Base-by-base conservation (phyloP, 2,113 vertebrate species). In the Syngnathus scovelli region DNA sequence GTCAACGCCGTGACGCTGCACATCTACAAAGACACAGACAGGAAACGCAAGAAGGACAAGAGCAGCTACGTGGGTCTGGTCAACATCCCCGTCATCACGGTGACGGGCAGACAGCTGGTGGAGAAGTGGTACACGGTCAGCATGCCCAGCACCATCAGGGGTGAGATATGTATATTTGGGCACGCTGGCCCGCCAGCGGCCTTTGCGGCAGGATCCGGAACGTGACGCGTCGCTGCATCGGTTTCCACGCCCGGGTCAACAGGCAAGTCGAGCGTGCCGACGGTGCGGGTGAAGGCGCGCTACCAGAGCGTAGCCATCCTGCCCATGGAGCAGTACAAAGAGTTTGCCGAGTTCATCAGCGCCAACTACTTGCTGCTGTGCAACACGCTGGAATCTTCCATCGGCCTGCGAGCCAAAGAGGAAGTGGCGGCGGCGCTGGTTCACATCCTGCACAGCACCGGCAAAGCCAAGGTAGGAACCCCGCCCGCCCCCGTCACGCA, bases 281-380 rank as follows among this genome's bases (percentile, higher is more conserved):
- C 94, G 78, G 94, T 99, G 71, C 93, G 96, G 39, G 94, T 99
- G 86, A 98, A 98, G 67, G 92, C 94, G 0, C 94, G 96, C 9
- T 98, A 98, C 86, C 96, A 98, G 91, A 98, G 94, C 16, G 92
- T 99, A 76, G 90, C 91, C 85, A 96, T 99, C 72, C 91, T 99
- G 8, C 97, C 97, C 55, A 99, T 98, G 96, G 97, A 99, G 88
- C 94, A 94, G 90, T 99, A 99, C 88, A 99, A 99, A 64, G 97
- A 99, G 87, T 98, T 99, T 1, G 97, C 97, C 0, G 97, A 99
- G 85, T 98, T 95, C 86, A 95, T 97, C 89, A 98, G 95, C 54
- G 94, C 95, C 89, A 95, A 96, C 77, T 98, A 99, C 88, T 92
- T 98, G 91, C 93, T 94, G 71, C 93, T 98, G 13, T 98, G 97